Base-by-base conservation (phyloP, 2,888 invertebrate species). In the Agriotes lineatus region DNA sequence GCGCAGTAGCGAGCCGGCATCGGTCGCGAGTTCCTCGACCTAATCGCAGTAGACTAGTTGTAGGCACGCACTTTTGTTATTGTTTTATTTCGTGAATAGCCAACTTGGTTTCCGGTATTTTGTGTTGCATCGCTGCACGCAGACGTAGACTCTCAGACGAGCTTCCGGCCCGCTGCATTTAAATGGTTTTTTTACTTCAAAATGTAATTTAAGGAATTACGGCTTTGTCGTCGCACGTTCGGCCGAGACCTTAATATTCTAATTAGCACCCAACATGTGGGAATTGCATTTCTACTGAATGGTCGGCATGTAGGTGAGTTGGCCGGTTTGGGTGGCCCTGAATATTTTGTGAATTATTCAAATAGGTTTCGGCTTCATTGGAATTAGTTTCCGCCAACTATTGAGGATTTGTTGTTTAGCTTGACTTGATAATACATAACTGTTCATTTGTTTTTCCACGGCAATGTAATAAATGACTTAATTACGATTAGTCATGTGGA, bases 11-110 rank as follows among this genome's bases (percentile, higher is more conserved):
- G 61, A 58, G 52, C 59, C 30, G 48, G 33, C 70, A 52, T 30
- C 67, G 67, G 70, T 63, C 66, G 63, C 62, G 69, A 70, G 76
- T 72, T 67, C 77, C 72, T 75, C 75, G 77, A 77, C 75, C 77
- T 75, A 76, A 76, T 75, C 73, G 61, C 73, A 45, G 72, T 73
- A 71, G 73, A 69, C 67, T 72, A 73, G 72, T 67, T 65, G 69
- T 72, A 73, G 69, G 70, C 73, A 76, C 72, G 75, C 72, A 74
- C 71, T 67, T 71, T 71, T 70, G 60, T 74, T 67, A 64, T 66
- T 58, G 64, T 65, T 60, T 64, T 50, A 35, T 44, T 67, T 68
- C 16, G 58, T 65, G 44, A 56, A 56, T 56, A 61, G 19, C 59
- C 7, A 39, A 59, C 33, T 61, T 39, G 30, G 63, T 73, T 75